Evolutionary conservation across 2,113 vertebrate species (phyloP).

Genomic region (Cryptomyrus ogoouensis): DNA sequence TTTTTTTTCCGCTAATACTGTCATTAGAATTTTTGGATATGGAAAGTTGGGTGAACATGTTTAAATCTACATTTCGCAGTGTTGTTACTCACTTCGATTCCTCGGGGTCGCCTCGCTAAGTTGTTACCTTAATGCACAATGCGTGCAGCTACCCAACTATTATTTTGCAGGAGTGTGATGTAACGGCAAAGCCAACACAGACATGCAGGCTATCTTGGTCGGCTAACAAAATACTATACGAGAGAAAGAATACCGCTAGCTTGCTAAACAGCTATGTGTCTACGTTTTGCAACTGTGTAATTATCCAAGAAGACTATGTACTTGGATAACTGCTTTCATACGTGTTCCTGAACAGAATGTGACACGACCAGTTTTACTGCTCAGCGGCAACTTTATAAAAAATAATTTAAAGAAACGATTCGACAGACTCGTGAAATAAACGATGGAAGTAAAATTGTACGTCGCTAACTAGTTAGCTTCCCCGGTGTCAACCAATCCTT

Average conservation of each 20-base stretch:
- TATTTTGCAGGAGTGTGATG: slow-evolving; percentile 1
- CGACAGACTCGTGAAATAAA: slow-evolving; percentile 40
- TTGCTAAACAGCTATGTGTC: neutral
- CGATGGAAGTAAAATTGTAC: slow-evolving; percentile 61
- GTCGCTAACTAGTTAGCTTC: slow-evolving; percentile 28
- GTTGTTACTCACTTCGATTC: neutral
- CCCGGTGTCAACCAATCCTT: slow-evolving; percentile 53
- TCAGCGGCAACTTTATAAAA: neutral
- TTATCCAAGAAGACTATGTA: neutral
- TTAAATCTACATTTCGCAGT: neutral
- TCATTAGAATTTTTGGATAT: neutral
- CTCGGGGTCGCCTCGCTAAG: neutral
- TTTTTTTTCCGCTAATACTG: neutral
- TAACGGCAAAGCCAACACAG: neutral
- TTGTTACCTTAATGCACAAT: neutral
- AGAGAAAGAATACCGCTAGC: neutral
- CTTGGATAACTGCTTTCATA: neutral
- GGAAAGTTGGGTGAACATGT: slow-evolving; percentile 8
- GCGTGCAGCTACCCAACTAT: slow-evolving; percentile 1
- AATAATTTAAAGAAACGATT: neutral
- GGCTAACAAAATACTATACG: neutral
- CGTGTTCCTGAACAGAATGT: slow-evolving; percentile 5
- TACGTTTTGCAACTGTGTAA: neutral
- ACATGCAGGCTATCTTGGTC: neutral
- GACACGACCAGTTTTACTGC: slow-evolving; percentile 3